Percentiles rank a stretch among this genome's conserved stretches.
These are phyloP conservation scores for Acanthopleura granulata DNA, from an alignment of 2,888 invertebrate species.

Conservation along the genomic window DNA sequence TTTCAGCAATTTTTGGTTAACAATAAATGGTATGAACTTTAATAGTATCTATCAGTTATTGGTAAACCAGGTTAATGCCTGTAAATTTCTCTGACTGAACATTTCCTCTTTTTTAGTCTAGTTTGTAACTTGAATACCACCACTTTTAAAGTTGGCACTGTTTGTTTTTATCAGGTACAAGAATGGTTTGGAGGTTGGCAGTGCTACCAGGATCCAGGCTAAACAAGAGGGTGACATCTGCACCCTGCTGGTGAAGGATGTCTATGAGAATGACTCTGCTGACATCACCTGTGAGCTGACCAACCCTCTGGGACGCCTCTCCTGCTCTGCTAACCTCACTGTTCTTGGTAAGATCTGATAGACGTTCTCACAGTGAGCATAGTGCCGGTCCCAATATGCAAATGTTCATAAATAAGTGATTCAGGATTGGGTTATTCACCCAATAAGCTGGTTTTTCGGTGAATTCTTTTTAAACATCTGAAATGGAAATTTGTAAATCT, in stretches of 20 bases:
- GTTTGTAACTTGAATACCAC: neutral
- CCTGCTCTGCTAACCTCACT: slow-evolving; percentile 88
- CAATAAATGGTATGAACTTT: no score
- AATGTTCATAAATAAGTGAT: no score
- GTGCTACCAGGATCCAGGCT: slow-evolving; percentile 76
- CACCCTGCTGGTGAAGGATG: slow-evolving; percentile 87
- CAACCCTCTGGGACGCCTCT: slow-evolving; percentile 91
- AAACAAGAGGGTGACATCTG: slow-evolving; percentile 80
- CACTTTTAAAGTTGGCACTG: neutral
- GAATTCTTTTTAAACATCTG: no score
- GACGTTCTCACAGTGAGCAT: no score
- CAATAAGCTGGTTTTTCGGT: no score
- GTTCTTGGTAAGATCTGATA: slow-evolving; percentile 80
- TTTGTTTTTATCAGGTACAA: slow-evolving; percentile 58
- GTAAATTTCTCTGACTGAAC: neutral
- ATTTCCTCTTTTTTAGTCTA: neutral
- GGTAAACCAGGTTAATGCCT: no score
- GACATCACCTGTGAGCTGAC: slow-evolving; percentile 96
- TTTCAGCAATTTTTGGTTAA: no score
- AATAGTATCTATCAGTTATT: no score
- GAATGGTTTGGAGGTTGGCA: slow-evolving; percentile 65
- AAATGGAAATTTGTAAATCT: no score
- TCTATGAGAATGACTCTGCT: slow-evolving; percentile 91
- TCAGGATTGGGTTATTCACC: no score
- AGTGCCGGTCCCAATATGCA: no score